These are phyloP conservation scores for Alligator mississippiensis DNA, from an alignment of 2,113 vertebrate genomes.

Conservation along the genomic window DNA sequence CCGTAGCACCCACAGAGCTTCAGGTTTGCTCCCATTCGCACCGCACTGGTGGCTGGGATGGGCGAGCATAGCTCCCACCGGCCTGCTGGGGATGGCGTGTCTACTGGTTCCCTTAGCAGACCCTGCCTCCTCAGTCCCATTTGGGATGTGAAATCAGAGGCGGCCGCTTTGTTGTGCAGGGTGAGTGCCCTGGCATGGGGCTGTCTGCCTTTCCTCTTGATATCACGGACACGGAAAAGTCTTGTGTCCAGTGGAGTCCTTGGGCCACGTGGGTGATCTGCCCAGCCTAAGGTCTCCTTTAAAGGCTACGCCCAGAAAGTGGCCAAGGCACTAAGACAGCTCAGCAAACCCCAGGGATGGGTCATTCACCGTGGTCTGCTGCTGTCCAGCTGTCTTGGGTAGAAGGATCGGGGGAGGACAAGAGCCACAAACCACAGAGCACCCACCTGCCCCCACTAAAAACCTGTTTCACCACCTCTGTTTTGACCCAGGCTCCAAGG, in stretches of 20 bases:
- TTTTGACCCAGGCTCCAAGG: background rate
- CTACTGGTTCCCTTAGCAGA: background rate
- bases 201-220: background rate
- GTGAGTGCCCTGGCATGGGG: background rate
- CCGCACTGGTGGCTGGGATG: too few relatives aligned
- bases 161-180: background rate
- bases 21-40: background rate
- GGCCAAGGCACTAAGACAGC: background rate
- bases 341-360: background rate
- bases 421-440: background rate
- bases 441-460: background rate
- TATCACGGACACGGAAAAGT: background rate
- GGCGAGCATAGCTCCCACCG: too few relatives aligned
- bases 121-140: too few relatives aligned
- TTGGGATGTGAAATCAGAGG: too few relatives aligned
- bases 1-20: background rate
- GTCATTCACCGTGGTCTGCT: background rate
- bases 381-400: background rate
- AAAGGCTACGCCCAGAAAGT: background rate
- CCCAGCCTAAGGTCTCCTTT: background rate
- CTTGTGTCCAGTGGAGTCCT: background rate
- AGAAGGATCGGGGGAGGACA: background rate
- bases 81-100: background rate
- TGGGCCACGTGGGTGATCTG: background rate
- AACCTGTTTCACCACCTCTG: background rate